Percentiles rank a stretch among this genome's conserved stretches.
Evolutionary conservation across 2,888 invertebrate species (phyloP).

Genomic region (Meliscaeva auricollis): DNA sequence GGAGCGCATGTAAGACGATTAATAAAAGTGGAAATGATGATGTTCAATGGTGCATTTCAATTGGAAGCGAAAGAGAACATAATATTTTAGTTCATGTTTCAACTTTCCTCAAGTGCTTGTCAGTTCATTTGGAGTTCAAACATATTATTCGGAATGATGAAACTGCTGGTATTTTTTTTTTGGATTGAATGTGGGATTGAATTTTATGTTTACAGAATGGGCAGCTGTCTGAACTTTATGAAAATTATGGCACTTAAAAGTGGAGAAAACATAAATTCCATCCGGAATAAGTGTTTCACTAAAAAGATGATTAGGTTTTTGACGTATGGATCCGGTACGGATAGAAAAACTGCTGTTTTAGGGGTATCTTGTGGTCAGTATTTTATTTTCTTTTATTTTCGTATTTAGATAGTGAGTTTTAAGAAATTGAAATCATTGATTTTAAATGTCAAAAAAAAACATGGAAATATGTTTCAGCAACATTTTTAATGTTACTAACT

Average conservation of each 20-base stretch:
- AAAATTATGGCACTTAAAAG: constrained; percentile 1
- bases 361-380: not conserved
- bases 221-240: not conserved
- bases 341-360: not conserved
- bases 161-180: not conserved
- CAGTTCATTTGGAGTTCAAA: constrained; percentile 13
- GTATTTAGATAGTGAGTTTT: no score
- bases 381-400: not conserved
- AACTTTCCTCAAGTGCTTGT: constrained; percentile 33
- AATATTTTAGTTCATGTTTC: constrained; percentile 27
- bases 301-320: constrained; percentile 7
- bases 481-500: no score
- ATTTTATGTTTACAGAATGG: not conserved
- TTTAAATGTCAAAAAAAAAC: no score
- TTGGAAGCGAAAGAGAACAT: constrained; percentile 21
- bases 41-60: constrained; percentile 63
- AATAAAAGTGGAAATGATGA: constrained; percentile 28
- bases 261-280: not conserved
- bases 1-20: constrained; percentile 7
- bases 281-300: not conserved
- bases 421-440: no score
- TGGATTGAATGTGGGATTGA: not conserved
- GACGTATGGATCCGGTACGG: constrained; percentile 1
- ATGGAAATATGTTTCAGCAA: no score
- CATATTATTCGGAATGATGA: not conserved